A percentile compares a stretch with the other conserved stretches of the same genome.
Conservation (phyloP, 2,888 invertebrate genomes). For the Bruchidius siliquastri region DNA sequence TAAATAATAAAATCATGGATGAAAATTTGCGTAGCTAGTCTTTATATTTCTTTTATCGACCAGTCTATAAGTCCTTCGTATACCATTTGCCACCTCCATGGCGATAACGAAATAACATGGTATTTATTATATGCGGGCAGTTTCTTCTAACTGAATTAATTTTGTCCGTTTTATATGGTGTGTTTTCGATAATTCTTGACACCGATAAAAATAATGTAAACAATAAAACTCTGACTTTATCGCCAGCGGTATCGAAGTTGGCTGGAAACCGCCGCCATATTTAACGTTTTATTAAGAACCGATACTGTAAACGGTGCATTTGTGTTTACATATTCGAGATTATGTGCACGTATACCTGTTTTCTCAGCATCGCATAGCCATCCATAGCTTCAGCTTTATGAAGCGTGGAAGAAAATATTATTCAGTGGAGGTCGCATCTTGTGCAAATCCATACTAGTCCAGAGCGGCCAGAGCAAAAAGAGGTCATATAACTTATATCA, state of each 20-base stretch:
- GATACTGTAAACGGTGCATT: neutral
- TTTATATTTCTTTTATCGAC: neutral
- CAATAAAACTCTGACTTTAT: neutral
- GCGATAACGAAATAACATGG: neutral
- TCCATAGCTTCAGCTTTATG: neutral
- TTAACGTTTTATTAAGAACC: neutral
- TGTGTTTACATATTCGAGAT: neutral
- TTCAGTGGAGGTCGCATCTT: neutral
- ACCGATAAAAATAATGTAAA: neutral
- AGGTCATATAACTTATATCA: too few relatives aligned
- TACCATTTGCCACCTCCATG: neutral
- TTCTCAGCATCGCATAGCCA: neutral
- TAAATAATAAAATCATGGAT: too few relatives aligned
- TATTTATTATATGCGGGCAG: neutral
- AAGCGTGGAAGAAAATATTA: neutral
- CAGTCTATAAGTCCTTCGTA: neutral
- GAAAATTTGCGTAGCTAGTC: too few relatives aligned
- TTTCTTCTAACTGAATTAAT: neutral
- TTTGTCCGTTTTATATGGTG: neutral
- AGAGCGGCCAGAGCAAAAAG: too few relatives aligned
- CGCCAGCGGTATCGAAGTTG: neutral
- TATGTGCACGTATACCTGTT: neutral
- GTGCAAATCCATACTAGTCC: neutral
- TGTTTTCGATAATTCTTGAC: neutral
- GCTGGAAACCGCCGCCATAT: neutral